Conservation (phyloP, 2,888 invertebrate species). For the Diaprepes abbreviatus region DNA sequence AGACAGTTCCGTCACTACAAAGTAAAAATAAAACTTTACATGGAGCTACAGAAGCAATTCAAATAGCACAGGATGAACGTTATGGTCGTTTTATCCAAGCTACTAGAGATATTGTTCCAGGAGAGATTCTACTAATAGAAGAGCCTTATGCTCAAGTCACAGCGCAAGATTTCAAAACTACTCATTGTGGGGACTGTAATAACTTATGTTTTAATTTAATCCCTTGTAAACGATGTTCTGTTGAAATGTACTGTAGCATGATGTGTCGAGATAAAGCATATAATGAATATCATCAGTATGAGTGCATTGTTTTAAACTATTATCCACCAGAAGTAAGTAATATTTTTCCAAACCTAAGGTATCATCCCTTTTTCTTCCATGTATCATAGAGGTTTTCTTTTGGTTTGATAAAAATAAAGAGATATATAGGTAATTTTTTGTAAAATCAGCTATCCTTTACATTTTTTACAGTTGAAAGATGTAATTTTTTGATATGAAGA, state of each 20-base stretch:
- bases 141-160: not conserved
- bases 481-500: too few relatives aligned
- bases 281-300: slow-evolving; percentile 13
- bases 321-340: not conserved
- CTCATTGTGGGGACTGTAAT: slow-evolving; percentile 2
- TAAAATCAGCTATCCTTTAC: too few relatives aligned
- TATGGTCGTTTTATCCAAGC: slow-evolving; percentile 11
- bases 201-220: slow-evolving; percentile 2
- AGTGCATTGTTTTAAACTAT: slow-evolving; percentile 3
- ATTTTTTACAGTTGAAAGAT: too few relatives aligned
- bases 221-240: not conserved
- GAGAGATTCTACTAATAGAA: slow-evolving; percentile 15
- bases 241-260: slow-evolving; percentile 11
- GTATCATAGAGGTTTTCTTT: too few relatives aligned
- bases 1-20: not conserved
- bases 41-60: not conserved
- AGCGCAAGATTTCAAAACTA: not conserved
- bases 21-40: not conserved
- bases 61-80: not conserved
- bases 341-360: too few relatives aligned
- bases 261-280: not conserved
- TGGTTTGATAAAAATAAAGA: too few relatives aligned
- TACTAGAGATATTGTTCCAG: slow-evolving; percentile 10
- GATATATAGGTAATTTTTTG: too few relatives aligned
- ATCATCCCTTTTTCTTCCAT: too few relatives aligned